These are phyloP conservation scores for Plagiodera versicolora DNA, from an alignment of 2,888 invertebrate species.

Conservation along the genomic window DNA sequence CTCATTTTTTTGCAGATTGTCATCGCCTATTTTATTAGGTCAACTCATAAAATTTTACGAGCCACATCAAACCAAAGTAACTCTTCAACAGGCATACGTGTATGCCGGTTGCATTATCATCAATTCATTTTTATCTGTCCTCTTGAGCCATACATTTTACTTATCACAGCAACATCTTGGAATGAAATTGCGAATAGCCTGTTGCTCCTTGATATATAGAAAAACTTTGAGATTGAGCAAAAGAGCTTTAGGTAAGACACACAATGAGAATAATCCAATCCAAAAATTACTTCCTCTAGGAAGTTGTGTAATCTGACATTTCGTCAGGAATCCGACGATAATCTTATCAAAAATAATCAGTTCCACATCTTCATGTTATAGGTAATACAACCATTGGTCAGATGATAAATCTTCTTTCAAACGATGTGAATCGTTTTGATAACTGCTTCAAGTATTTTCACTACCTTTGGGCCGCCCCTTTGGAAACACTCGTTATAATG, in stretches of 20 bases:
- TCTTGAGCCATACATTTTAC: constrained; percentile 76
- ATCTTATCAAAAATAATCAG: too few relatives aligned
- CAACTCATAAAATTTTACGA: constrained; percentile 41
- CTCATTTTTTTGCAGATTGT: constrained; percentile 35
- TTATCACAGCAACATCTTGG: constrained; percentile 78
- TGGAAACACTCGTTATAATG: constrained; percentile 73
- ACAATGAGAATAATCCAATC: too few relatives aligned
- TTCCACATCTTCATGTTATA: too few relatives aligned
- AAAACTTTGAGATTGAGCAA: constrained; percentile 72
- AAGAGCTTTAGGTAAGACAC: constrained; percentile 72
- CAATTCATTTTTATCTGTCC: constrained; percentile 63
- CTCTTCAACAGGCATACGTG: constrained; percentile 37
- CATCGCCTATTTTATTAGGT: constrained; percentile 42
- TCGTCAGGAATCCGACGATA: too few relatives aligned
- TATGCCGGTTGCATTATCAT: constrained; percentile 39
- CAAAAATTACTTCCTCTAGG: too few relatives aligned
- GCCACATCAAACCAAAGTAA: constrained; percentile 33
- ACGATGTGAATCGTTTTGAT: constrained; percentile 87
- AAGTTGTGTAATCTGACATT: too few relatives aligned
- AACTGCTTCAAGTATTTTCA: constrained; percentile 76
- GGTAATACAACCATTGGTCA: constrained; percentile 78
- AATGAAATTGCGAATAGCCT: constrained; percentile 82
- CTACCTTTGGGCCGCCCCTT: constrained; percentile 78
- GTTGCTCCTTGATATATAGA: constrained; percentile 62
- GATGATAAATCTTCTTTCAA: constrained; percentile 64